Evolutionary conservation across 2,888 invertebrate genomes (phyloP).

Genomic region (Campaea margaritaria): DNA sequence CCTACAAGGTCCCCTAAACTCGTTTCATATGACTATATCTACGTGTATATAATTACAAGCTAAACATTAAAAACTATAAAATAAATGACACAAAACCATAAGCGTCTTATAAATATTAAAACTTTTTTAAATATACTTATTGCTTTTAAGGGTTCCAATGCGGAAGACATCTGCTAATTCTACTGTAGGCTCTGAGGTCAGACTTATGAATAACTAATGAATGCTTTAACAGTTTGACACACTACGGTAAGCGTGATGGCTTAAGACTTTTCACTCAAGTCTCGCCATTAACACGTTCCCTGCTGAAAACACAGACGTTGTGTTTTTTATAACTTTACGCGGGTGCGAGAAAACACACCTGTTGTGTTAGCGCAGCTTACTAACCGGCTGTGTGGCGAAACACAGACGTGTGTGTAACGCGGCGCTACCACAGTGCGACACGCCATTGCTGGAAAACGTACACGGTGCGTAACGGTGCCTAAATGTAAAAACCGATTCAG

Average conservation of each 20-base stretch:
- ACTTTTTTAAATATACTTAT: conserved; percentile 54
- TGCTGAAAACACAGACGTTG: too few species aligned
- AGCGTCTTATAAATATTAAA: conserved; percentile 42
- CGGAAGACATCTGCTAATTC: conserved; percentile 70
- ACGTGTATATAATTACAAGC: conserved; percentile 49
- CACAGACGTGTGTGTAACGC: too few species aligned
- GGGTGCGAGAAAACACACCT: too few species aligned
- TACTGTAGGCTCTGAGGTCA: conserved; percentile 42
- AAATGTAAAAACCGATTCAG: too few species aligned
- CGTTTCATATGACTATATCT: conserved; percentile 38
- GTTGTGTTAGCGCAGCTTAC: too few species aligned
- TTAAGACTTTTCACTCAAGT: too few species aligned
- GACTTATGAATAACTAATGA: conserved; percentile 20
- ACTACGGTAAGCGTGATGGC: neutral
- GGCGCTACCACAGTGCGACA: too few species aligned
- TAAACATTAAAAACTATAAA: conserved; percentile 59
- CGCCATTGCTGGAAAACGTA: too few species aligned
- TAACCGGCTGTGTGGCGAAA: too few species aligned
- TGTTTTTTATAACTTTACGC: too few species aligned
- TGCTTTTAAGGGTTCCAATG: conserved; percentile 70
- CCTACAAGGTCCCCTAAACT: conserved; percentile 59
- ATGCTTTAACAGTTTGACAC: neutral
- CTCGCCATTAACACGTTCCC: too few species aligned
- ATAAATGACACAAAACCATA: conserved; percentile 45
- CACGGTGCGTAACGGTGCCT: too few species aligned